phyloP scores from a whole-genome alignment of 2,113 vertebrate species.

The Chionis minor region DNA sequence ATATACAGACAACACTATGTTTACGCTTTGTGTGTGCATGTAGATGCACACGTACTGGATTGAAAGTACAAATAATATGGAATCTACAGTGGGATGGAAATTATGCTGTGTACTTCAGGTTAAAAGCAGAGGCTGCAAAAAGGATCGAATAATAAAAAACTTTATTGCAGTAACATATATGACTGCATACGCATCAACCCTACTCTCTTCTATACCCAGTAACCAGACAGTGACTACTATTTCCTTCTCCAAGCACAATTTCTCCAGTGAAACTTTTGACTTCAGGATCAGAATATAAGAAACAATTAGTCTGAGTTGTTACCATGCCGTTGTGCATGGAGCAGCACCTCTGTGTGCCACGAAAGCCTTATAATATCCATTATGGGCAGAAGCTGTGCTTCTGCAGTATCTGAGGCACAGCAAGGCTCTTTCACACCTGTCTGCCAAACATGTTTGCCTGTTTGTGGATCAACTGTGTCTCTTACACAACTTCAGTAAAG shows the following conservation, averaged over 20 bases:
- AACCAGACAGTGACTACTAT: not conserved
- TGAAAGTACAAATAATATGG: not conserved
- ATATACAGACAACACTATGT: not conserved
- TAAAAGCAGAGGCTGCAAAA: not conserved
- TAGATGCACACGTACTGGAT: not conserved
- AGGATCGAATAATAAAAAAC: not conserved
- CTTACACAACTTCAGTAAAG: not conserved
- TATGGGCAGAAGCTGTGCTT: rapidly evolving
- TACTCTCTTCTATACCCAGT: not conserved
- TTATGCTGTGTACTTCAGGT: not conserved
- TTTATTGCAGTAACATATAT: not conserved
- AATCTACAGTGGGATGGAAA: not conserved
- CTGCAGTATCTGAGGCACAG: rapidly evolving
- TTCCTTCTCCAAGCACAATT: not conserved
- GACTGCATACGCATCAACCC: not conserved
- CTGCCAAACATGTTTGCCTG: not conserved
- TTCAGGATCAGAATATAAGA: not conserved
- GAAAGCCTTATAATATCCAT: not conserved
- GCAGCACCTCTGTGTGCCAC: not conserved
- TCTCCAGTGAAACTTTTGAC: not conserved
- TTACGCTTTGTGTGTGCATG: not conserved
- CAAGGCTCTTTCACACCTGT: not conserved
- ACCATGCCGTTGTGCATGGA: not conserved
- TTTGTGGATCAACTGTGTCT: not conserved
- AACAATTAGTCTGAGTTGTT: not conserved